Percentiles rank a stretch among this genome's conserved stretches.
phyloP scores from a whole-genome alignment of 1,140 invertebrate species.

The Hyles vespertilio region DNA sequence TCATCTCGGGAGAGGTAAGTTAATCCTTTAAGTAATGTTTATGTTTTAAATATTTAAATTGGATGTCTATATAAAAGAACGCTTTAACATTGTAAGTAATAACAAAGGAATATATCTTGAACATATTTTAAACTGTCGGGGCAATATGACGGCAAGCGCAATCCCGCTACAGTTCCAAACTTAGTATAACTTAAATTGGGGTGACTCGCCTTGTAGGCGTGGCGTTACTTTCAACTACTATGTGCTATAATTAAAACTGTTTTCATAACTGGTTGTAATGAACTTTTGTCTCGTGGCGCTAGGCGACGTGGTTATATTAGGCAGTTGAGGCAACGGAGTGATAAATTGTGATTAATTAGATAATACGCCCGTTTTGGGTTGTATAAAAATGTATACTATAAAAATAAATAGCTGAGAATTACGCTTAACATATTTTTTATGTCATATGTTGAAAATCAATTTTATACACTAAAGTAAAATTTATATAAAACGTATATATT shows the following conservation, averaged over 20 bases:
- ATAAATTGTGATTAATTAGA: no score
- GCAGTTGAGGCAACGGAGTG: no score
- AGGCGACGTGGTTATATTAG: no score
- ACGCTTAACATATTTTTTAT: no score
- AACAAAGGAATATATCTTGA: slow-evolving; percentile 27
- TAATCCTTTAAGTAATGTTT: not conserved
- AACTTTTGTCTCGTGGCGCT: not conserved
- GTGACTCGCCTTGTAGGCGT: slow-evolving; percentile 43
- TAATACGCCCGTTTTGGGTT: no score
- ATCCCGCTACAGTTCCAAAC: slow-evolving; percentile 34
- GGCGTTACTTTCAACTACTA: slow-evolving; percentile 16
- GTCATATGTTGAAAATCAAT: no score
- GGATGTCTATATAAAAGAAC: slow-evolving; percentile 2
- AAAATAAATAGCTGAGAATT: no score
- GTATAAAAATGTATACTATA: no score
- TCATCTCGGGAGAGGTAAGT: no score
- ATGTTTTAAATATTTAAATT: slow-evolving; percentile 1
- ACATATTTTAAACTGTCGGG: slow-evolving; percentile 68
- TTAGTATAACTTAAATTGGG: slow-evolving; percentile 56
- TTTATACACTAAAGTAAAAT: no score
- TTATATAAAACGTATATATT: no score
- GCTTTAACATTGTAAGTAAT: slow-evolving; percentile 3
- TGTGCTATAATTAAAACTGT: slow-evolving; percentile 23
- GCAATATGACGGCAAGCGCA: slow-evolving; percentile 50
- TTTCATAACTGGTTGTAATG: slow-evolving; percentile 7